These are phyloP conservation scores for Oryctes rhinoceros DNA, from an alignment of 1,140 invertebrate genomes.

Conservation along the genomic window DNA sequence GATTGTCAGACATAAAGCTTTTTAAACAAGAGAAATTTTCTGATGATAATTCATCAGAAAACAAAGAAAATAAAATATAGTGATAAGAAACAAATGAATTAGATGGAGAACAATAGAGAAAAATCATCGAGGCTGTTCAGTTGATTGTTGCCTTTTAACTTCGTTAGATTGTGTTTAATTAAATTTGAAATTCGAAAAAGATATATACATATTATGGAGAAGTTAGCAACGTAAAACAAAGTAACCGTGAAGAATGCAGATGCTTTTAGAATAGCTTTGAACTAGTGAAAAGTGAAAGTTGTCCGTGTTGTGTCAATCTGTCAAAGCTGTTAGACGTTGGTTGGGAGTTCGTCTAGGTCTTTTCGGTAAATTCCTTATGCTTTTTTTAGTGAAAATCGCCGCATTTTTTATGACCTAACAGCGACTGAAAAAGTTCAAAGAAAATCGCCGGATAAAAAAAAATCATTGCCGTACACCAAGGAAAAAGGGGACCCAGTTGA, in stretches of 20 bases:
- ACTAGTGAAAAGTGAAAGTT: constrained; percentile 7
- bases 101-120: background rate
- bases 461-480: no score
- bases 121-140: background rate
- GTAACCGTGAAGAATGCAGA: background rate
- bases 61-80: no score
- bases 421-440: no score
- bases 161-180: background rate
- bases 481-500: background rate
- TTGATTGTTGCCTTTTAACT: background rate
- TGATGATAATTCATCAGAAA: no score
- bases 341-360: no score
- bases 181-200: background rate
- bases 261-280: background rate
- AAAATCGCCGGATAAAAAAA: no score
- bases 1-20: no score
- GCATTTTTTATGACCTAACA: no score
- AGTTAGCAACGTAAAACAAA: background rate
- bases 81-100: no score
- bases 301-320: background rate
- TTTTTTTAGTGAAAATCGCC: no score
- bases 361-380: no score
- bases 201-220: background rate
- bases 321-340: background rate
- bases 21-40: no score